These are phyloP conservation scores for Pelmatolapia mariae DNA, from an alignment of 2,113 vertebrate genomes.

Conservation along the genomic window DNA sequence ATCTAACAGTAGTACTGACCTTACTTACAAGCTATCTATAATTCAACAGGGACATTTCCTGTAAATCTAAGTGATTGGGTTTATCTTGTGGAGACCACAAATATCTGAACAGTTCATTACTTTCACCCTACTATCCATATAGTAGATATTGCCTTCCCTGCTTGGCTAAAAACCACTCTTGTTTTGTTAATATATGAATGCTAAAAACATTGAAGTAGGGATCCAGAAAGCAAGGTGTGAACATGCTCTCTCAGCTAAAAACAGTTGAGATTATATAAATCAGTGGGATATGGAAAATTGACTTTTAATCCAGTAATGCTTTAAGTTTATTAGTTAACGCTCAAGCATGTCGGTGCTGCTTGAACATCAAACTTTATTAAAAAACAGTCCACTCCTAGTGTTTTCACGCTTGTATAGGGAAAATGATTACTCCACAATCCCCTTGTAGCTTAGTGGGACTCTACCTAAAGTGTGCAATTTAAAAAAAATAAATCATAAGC, in stretches of 20 bases:
- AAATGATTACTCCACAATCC: slow-evolving; percentile 13
- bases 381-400: not conserved
- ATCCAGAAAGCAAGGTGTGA: not conserved
- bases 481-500: not conserved
- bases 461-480: not conserved
- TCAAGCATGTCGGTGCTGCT: not conserved
- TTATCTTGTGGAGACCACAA: not conserved
- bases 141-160: not conserved
- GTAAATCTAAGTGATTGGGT: not conserved
- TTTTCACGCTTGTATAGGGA: slow-evolving; percentile 3
- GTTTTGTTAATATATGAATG: not conserved
- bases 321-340: not conserved
- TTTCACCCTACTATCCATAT: not conserved
- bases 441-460: not conserved
- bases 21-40: not conserved
- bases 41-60: not conserved
- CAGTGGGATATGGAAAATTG: not conserved
- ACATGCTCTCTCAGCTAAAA: not conserved
- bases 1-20: not conserved
- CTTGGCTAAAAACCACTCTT: not conserved
- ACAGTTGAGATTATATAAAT: slow-evolving; percentile 9
- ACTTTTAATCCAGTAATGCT: not conserved
- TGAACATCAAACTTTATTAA: not conserved
- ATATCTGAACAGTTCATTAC: not conserved
- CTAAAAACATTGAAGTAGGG: not conserved